Evolutionary conservation across 1,140 invertebrate species (phyloP).

Genomic region (Globodera rostochiensis): DNA sequence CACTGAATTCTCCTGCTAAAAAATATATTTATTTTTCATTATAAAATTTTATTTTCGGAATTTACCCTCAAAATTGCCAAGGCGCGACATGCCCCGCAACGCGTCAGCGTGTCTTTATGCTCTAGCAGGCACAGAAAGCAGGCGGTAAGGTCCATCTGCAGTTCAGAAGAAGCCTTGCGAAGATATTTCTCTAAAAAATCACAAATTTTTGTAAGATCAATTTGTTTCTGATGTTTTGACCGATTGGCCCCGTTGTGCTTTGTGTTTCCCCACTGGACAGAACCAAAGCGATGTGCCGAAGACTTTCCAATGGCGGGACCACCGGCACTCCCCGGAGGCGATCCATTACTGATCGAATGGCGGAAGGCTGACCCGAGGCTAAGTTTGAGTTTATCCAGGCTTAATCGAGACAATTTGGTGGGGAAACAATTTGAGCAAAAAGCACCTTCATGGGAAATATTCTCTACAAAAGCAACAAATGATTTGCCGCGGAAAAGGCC

Average conservation of each 20-base stretch:
- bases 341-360: slow-evolving; percentile 48
- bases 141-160: slow-evolving; percentile 40
- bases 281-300: slow-evolving; percentile 45
- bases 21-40: neutral
- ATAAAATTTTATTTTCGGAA: neutral
- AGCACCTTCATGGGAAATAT: slow-evolving; percentile 52
- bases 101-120: slow-evolving; percentile 40
- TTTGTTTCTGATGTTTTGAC: slow-evolving; percentile 12
- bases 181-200: slow-evolving; percentile 49
- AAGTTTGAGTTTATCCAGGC: slow-evolving; percentile 49
- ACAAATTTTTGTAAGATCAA: neutral
- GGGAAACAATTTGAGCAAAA: neutral
- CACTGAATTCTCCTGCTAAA: slow-evolving; percentile 8
- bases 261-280: slow-evolving; percentile 23
- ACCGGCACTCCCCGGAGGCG: slow-evolving; percentile 51
- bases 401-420: neutral
- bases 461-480: slow-evolving; percentile 48
- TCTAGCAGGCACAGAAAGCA: slow-evolving; percentile 49
- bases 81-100: slow-evolving; percentile 51
- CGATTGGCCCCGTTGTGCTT: slow-evolving; percentile 29
- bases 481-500: slow-evolving; percentile 47
- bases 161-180: slow-evolving; percentile 31
- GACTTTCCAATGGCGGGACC: slow-evolving; percentile 53
- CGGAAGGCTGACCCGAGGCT: slow-evolving; percentile 30
- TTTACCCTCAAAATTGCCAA: slow-evolving; percentile 44